phyloP scores from a whole-genome alignment of 2,888 invertebrate genomes.

The Nephrotoma guestfalica region DNA sequence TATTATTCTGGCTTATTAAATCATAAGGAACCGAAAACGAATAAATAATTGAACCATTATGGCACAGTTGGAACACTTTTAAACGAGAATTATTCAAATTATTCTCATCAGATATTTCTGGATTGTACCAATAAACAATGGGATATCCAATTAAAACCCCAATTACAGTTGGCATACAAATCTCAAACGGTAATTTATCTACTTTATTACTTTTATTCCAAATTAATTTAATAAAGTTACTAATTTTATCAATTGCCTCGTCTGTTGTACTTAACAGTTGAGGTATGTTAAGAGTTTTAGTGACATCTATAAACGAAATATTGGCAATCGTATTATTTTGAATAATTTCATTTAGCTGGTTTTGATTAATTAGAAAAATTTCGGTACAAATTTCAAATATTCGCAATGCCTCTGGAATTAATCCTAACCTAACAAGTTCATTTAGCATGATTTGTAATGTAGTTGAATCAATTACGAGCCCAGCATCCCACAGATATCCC shows the following conservation, averaged over 20 bases:
- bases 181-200: neutral
- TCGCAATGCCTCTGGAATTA: neutral
- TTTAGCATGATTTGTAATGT: neutral
- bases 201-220: neutral
- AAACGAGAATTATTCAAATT: neutral
- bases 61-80: neutral
- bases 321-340: neutral
- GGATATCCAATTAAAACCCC: neutral
- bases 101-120: neutral
- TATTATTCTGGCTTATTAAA: neutral
- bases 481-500: neutral
- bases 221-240: neutral
- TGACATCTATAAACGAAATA: neutral
- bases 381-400: neutral
- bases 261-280: neutral
- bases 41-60: neutral
- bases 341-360: neutral
- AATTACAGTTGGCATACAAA: neutral
- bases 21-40: neutral
- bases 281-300: neutral
- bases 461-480: neutral
- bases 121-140: neutral
- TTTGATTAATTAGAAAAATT: neutral
- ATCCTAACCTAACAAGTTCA: neutral
- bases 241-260: neutral